Evolutionary conservation across 1,140 invertebrate species (phyloP).

Genomic region (Drosophila persimilis): DNA sequence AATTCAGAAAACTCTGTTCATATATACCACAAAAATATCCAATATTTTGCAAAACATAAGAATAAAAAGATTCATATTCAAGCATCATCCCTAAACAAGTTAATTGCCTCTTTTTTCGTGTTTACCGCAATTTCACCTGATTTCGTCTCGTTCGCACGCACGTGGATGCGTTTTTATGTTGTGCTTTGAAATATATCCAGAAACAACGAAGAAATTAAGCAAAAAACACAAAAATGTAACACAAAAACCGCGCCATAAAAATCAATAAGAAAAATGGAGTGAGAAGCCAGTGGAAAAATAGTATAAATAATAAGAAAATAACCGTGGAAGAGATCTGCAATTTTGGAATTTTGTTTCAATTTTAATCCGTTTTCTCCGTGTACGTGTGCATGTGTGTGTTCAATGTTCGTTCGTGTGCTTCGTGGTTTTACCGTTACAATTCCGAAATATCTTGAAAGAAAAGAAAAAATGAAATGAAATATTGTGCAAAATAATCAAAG

Average conservation of each 20-base stretch:
- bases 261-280: slow-evolving; percentile 10
- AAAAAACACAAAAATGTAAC: neutral
- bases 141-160: too few relatives aligned
- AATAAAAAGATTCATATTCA: too few relatives aligned
- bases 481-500: slow-evolving; percentile 6
- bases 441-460: slow-evolving; percentile 23
- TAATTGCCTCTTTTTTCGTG: too few relatives aligned
- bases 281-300: slow-evolving; percentile 9
- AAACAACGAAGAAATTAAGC: neutral
- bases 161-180: too few relatives aligned
- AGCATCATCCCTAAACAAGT: too few relatives aligned
- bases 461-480: slow-evolving; percentile 12
- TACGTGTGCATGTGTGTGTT: slow-evolving; percentile 18
- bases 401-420: slow-evolving; percentile 3
- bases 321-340: neutral
- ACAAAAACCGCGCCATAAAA: neutral
- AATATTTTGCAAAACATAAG: too few relatives aligned
- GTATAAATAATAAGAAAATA: slow-evolving; percentile 8
- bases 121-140: too few relatives aligned
- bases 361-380: slow-evolving; percentile 19
- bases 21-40: too few relatives aligned
- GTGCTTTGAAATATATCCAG: neutral
- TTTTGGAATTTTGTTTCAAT: slow-evolving; percentile 2
- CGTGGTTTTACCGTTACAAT: slow-evolving; percentile 65
- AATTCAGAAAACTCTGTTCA: neutral